Base-by-base conservation (phyloP, 2,888 invertebrate genomes). In the Trachelus iudaicus region DNA sequence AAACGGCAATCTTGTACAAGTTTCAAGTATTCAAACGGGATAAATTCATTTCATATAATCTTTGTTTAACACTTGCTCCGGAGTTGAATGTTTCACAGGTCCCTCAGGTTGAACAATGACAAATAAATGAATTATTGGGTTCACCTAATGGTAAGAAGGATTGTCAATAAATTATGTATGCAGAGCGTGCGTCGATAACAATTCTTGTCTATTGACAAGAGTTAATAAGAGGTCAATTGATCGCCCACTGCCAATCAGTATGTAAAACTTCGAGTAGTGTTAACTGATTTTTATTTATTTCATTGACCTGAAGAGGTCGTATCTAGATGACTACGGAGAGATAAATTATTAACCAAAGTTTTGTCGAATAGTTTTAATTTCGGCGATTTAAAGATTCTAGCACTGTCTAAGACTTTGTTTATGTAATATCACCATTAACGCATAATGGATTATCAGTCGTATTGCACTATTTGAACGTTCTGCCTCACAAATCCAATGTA, bases 171-270 rank as follows among this genome's bases (percentile, higher is more conserved):
- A 89, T 90, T 89, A 90, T 85, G 89, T 88, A 90, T 90, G 89
- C 90, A 84, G 82, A 83, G 86, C 87, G 85, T 84, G 82, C 86
- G 86, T 84, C 87, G 87, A 89, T 87, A 87, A 87, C 86, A 90
- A 89, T 89, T 90, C 87, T 84, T 87, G 87, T 87, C 86, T 88
- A 90, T 90, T 89, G 89, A 87, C 86, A 89, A 82, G 84, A 89
- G 88, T 90, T 88, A 89, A 89, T 88, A 84, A 82, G 82, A 84
- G 89, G 90, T 91, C 90, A 91, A 90, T 89, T 90, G 86, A 87
- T 90, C 90, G 90, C 90, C 90, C 90, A 90, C 90, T 85, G 85
- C 85, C 89, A 90, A 90, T 90, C 88, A 88, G 85, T 79, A 83
- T n/a, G 30, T 83, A 81, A 83, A 84, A 86, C 86, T 77, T 82